Base-by-base conservation (phyloP, 2,797 vertebrate genomes). In the Parambassis ranga region DNA sequence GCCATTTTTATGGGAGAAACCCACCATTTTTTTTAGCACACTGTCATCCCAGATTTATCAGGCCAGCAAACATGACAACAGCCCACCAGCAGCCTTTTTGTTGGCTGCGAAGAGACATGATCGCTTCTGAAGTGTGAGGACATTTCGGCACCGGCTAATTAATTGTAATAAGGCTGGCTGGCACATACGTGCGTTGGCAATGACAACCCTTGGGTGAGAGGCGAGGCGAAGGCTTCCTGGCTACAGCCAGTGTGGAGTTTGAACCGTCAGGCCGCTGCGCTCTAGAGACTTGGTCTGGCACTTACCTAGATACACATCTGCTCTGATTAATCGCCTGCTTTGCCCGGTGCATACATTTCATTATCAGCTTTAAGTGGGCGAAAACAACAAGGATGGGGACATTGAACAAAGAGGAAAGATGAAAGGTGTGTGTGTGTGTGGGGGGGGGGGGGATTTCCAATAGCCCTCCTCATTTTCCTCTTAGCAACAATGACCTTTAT, bases 221-320 rank as follows among this genome's bases (percentile, higher is more conserved):
- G 67, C 53, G 28, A 67, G 47, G 52, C 57, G 76, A 47, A 39
- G 10, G 46, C 65, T 64, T 58, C 46, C 44, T 41, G 37, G 1
- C 77, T 36, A 42, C 49, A 81, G 63, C 76, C 73, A 33, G 52
- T 19, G 62, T 55, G 47, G 68, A 70, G 74, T 77, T 68, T 65
- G 77, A 81, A 74, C 58, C 69, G 67, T 72, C 65, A 57, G 71
- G 80, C 58, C 41, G 63, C 61, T 10, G 49, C 13, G 72, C 88
- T 85, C 83, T 57, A 55, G 86, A 88, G 90, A 89, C 77, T 32
- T 36, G 58, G 57, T 71, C 83, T 82, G 80, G 85, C 83, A 66
- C 86, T 88, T 88, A 84, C 85, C 87, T 89, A 83, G 79, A 88
- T 82, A 82, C 84, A 84, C 89, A 92, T 92, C 92, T 92, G 92